phyloP scores from a whole-genome alignment of 1,140 invertebrate genomes.

The Spodoptera frugiperda region DNA sequence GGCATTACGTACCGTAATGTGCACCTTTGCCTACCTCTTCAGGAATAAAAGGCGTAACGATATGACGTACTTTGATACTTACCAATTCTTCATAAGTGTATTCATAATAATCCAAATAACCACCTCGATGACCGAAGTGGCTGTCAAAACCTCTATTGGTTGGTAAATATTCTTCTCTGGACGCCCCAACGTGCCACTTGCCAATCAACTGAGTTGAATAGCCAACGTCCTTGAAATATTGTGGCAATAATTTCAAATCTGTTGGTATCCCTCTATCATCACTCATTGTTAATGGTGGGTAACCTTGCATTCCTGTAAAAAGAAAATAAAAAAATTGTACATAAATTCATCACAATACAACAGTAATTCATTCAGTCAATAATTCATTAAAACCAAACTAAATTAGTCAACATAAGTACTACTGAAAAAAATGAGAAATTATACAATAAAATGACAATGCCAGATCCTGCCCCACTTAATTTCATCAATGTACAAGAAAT shows the following conservation, averaged over 20 bases:
- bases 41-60: too few species aligned
- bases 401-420: too few species aligned
- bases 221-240: constrained; percentile 91
- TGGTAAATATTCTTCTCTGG: constrained; percentile 91
- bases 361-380: neutral
- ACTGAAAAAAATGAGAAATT: too few species aligned
- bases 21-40: too few species aligned
- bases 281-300: constrained; percentile 74
- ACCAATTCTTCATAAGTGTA: constrained; percentile 88
- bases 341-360: too few species aligned
- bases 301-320: constrained; percentile 78
- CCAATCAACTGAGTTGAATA: constrained; percentile 95
- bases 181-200: constrained; percentile 96
- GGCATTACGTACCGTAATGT: too few species aligned
- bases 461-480: too few species aligned
- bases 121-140: constrained; percentile 94
- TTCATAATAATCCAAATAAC: constrained; percentile 94
- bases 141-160: constrained; percentile 93
- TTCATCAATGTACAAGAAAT: too few species aligned
- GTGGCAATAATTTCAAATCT: constrained; percentile 90
- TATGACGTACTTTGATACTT: constrained; percentile 68
- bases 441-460: too few species aligned
- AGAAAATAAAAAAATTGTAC: too few species aligned
- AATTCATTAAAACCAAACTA: neutral
- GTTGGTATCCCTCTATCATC: constrained; percentile 74